Percentiles rank a stretch among this genome's conserved stretches.
Conservation (phyloP, 1,140 invertebrate species). For the Ceratoteleas bidentatus region DNA sequence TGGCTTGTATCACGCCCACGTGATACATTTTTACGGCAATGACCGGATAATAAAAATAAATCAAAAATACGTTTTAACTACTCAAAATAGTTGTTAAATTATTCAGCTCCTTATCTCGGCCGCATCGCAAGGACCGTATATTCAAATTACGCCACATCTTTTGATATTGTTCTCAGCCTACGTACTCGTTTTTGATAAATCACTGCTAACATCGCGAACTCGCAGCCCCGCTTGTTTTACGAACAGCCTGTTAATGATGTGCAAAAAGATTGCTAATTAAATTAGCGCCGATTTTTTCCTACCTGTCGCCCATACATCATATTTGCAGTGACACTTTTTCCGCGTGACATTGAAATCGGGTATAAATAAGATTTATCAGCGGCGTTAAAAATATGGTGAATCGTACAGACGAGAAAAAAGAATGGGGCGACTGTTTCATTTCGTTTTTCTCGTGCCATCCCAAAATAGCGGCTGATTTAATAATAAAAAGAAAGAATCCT, state of each 20-base stretch:
- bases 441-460: constrained; percentile 16
- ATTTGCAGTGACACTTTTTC: constrained; percentile 54
- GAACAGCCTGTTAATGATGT: constrained; percentile 52
- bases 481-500: constrained; percentile 18
- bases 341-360: constrained; percentile 44
- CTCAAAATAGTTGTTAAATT: constrained; percentile 56
- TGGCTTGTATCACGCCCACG: constrained; percentile 48
- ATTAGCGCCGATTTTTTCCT: constrained; percentile 47
- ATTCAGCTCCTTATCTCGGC: constrained; percentile 52
- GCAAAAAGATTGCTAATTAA: constrained; percentile 60
- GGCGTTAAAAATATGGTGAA: constrained; percentile 33
- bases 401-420: constrained; percentile 14
- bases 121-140: constrained; percentile 47
- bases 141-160: constrained; percentile 59
- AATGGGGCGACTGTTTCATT: background rate
- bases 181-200: constrained; percentile 61
- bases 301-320: constrained; percentile 53
- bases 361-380: constrained; percentile 62
- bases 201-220: constrained; percentile 41
- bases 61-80: constrained; percentile 53
- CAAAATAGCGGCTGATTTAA: constrained; percentile 37
- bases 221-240: constrained; percentile 34
- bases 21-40: constrained; percentile 44
- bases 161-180: constrained; percentile 61
- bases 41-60: constrained; percentile 52